Evolutionary conservation across 2,888 invertebrate species (phyloP), one percentile per base, ranked within the genome.

Genomic region (Pyrrhia umbra): DNA sequence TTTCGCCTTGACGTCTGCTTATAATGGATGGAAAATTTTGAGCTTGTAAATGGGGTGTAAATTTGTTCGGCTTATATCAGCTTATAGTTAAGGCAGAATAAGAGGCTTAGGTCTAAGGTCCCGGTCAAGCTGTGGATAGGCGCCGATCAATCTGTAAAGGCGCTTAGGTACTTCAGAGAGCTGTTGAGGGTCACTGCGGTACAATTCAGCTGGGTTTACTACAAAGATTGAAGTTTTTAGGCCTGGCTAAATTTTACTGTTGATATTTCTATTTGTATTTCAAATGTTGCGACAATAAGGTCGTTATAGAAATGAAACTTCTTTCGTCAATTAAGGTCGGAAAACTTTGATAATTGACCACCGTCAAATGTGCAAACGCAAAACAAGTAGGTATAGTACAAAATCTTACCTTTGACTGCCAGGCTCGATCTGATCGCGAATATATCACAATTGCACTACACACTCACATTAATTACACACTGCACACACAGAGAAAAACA

Each of bases 1-100:
- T 10, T 5, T n/a, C n/a, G 27, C 4, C 10, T 25, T 57, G 27
- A 40, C 25, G 8, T 42, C 47, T 18, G 2, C 2, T 6, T n/a
- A 1, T 40, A 50, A 15, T 64, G 65, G 39, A 34, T 43, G 9
- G 15, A 25, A 39, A 15, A 23, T 20, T 34, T 23, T 25, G 21
- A 37, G 5, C 1, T 18, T 37, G 57, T 46, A 8, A 37, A 23
- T 6, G 2, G n/a, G 4, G 5, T 20, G 6, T 46, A 1, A 45
- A 45, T 54, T 39, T 13, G 9, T 40, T 15, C 0, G 10, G 25
- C 40, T 25, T 43, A n/a, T 20, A 42, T 6, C 0, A 6, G 20
- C 34, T 52, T 65, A 23, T 9, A 40, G 16, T 27, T 21, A 15
- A 45, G n/a, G 9, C 18, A 37, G 16, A 15, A 15, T 18, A 39